Conservation (phyloP, 2,113 vertebrate genomes). For the Tympanuchus pallidicinctus region DNA sequence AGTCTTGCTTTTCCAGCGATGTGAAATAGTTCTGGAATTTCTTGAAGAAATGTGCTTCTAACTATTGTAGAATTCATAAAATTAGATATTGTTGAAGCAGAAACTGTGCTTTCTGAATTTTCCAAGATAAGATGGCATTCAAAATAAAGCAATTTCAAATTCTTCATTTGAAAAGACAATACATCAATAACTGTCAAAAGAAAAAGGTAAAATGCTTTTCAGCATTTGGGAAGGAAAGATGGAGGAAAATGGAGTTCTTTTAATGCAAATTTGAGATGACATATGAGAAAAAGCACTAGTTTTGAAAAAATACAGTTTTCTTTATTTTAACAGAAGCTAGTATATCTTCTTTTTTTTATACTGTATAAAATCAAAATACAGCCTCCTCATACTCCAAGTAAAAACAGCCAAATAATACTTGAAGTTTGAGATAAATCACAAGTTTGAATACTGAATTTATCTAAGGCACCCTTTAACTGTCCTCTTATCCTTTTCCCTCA, state of each 20-base stretch:
- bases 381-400: not conserved
- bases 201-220: not conserved
- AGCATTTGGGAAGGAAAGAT: not conserved
- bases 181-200: not conserved
- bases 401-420: not conserved
- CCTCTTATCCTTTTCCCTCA: not conserved
- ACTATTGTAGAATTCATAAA: not conserved
- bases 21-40: not conserved
- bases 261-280: not conserved
- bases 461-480: not conserved
- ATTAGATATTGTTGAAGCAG: not conserved
- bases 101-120: not conserved
- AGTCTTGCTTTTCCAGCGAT: not conserved
- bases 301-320: not conserved
- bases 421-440: not conserved
- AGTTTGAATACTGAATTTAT: not conserved
- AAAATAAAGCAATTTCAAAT: not conserved
- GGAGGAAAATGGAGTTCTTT: not conserved
- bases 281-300: not conserved
- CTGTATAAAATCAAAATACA: not conserved
- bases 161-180: not conserved
- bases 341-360: not conserved
- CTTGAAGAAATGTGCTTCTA: not conserved
- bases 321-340: not conserved
- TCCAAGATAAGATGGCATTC: not conserved